Evolutionary conservation across 1,140 invertebrate genomes (phyloP).

Genomic region (Trichonephila clavata): DNA sequence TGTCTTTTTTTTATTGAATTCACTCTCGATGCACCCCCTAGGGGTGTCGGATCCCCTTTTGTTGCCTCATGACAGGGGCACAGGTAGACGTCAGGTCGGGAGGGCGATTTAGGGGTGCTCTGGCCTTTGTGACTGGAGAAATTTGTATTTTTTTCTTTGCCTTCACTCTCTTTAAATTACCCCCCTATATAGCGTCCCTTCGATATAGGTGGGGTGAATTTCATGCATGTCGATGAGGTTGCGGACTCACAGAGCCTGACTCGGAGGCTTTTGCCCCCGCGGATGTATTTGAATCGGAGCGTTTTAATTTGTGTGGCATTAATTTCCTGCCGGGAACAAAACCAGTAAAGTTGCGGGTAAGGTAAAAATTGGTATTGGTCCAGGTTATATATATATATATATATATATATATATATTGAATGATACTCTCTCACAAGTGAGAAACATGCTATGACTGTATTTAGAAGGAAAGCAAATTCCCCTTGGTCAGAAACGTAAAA

Average conservation of each 20-base stretch:
- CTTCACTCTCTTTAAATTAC: constrained; percentile 45
- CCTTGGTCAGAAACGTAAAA: too few species aligned
- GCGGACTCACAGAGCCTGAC: neutral
- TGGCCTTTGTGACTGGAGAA: constrained; percentile 28
- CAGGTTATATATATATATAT: too few species aligned
- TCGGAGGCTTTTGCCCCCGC: neutral
- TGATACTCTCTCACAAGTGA: too few species aligned
- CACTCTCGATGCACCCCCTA: constrained; percentile 64
- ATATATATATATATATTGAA: too few species aligned
- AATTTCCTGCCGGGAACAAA: neutral
- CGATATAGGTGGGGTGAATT: constrained; percentile 52
- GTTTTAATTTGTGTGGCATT: constrained; percentile 34
- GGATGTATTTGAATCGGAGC: neutral
- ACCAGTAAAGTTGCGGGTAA: too few species aligned
- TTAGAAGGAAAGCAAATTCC: too few species aligned
- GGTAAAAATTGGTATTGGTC: neutral
- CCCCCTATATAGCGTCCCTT: neutral
- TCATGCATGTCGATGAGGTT: constrained; percentile 67
- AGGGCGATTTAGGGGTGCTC: constrained; percentile 25
- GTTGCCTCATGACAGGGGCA: constrained; percentile 1
- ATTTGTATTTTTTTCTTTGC: constrained; percentile 31
- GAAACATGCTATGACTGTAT: too few species aligned
- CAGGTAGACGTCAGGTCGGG: constrained; percentile 22
- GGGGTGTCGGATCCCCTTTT: constrained; percentile 8
- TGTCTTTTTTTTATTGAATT: constrained; percentile 30